A percentile compares a stretch with the other conserved stretches of the same genome.
phyloP scores from a whole-genome alignment of 1,140 invertebrate genomes.

The Sminthurinus signatus region DNA sequence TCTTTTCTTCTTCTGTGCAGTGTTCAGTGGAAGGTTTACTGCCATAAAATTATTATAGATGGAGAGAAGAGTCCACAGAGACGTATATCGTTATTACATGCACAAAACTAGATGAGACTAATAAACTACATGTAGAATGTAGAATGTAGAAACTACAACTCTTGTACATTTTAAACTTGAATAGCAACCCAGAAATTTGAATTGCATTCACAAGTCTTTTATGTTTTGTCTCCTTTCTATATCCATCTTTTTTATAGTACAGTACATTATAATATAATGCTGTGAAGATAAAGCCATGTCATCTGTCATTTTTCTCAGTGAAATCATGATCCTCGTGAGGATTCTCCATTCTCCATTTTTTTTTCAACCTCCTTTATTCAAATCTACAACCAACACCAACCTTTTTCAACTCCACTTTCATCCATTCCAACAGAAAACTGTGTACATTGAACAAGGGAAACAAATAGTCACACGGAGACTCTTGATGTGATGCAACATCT shows the following conservation, averaged over 20 bases:
- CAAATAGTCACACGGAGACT: no score
- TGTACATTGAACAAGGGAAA: no score
- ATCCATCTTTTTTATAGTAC: background rate
- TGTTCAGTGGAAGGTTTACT: no score
- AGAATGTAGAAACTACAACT: background rate
- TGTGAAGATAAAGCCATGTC: conserved; percentile 21
- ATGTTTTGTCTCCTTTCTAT: background rate
- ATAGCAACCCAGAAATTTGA: background rate
- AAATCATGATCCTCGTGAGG: conserved; percentile 29
- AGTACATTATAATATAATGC: background rate
- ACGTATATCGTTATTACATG: background rate
- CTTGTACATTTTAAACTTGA: background rate
- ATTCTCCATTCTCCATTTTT: conserved; percentile 1
- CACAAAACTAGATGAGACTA: background rate
- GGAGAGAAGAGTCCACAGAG: background rate
- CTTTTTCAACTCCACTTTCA: no score
- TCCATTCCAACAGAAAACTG: no score
- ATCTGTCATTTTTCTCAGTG: conserved; percentile 31
- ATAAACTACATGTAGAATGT: background rate
- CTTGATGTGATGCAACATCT: no score
- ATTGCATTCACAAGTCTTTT: background rate
- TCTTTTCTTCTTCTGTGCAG: no score
- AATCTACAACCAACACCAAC: no score
- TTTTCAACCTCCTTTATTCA: no score
- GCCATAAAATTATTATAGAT: no score